These are phyloP conservation scores for Noctilio leporinus DNA, from an alignment of 2,113 vertebrate species.

Conservation along the genomic window DNA sequence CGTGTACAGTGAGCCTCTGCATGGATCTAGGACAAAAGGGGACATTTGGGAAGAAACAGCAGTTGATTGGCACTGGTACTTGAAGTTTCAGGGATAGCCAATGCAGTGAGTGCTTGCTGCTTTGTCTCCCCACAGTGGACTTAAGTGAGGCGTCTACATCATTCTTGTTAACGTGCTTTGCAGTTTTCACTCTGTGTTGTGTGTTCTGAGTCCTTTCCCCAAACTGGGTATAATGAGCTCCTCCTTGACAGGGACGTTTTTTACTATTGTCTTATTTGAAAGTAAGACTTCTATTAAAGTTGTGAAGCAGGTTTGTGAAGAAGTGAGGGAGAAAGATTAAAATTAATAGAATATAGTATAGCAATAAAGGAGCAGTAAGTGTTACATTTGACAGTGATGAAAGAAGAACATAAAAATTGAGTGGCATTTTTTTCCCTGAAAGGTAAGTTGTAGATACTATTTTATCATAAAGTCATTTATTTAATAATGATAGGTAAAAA, in stretches of 20 bases:
- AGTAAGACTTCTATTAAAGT: not conserved
- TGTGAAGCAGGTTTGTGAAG: not conserved
- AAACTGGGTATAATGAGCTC: slow-evolving; percentile 8
- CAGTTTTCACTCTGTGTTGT: not conserved
- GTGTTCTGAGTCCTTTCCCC: not conserved
- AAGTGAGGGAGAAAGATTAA: not conserved
- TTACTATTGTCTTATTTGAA: not conserved
- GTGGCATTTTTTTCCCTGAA: not conserved
- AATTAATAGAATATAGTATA: not conserved
- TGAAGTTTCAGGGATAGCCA: not conserved
- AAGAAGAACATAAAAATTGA: not conserved
- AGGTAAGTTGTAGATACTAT: no score
- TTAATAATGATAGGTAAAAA: not conserved
- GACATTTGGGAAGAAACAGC: not conserved
- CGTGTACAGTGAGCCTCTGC: not conserved
- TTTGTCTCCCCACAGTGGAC: not conserved
- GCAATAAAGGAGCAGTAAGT: not conserved
- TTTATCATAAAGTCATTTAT: not conserved
- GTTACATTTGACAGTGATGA: not conserved
- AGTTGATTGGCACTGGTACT: not conserved
- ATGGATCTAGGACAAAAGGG: not conserved
- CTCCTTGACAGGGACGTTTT: slow-evolving; percentile 32
- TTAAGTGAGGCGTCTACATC: not conserved
- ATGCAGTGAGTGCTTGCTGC: not conserved
- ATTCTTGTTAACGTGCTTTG: not conserved